Conservation (phyloP, 2,113 vertebrate genomes). For the Dasypus novemcinctus region DNA sequence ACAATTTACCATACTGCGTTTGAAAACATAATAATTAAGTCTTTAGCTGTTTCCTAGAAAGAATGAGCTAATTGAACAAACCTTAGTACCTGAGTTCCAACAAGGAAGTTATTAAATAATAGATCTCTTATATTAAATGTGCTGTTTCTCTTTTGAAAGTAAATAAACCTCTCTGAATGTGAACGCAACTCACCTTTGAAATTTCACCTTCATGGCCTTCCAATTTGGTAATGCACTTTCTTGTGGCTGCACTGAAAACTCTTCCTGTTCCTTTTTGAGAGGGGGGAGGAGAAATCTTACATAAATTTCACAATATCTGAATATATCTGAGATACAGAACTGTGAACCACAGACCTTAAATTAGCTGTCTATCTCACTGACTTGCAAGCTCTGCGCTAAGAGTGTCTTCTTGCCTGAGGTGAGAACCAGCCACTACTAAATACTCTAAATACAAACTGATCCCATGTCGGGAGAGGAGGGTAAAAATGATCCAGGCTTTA, state of each 20-base stretch:
- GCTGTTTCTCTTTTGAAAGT: neutral
- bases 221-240: slow-evolving; percentile 88
- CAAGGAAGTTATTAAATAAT: neutral
- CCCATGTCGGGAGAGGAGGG: neutral
- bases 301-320: neutral
- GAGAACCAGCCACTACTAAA: neutral
- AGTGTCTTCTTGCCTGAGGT: neutral
- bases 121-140: neutral
- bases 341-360: neutral
- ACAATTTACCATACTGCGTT: neutral
- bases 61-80: neutral
- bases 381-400: neutral
- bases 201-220: slow-evolving; percentile 93
- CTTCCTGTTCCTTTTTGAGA: slow-evolving; percentile 88
- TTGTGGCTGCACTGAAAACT: slow-evolving; percentile 88
- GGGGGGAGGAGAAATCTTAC: neutral
- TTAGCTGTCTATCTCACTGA: neutral
- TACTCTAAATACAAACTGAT: neutral
- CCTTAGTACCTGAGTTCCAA: neutral
- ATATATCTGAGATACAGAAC: neutral
- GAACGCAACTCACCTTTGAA: slow-evolving; percentile 89
- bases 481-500: neutral
- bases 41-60: neutral
- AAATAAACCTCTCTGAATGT: slow-evolving; percentile 3
- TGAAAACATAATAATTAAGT: neutral